Percentiles rank a stretch among this genome's conserved stretches.
Evolutionary conservation across 35 echinoderm and acorn worm genomes (phyloP).

Genomic region (Patiria miniata): DNA sequence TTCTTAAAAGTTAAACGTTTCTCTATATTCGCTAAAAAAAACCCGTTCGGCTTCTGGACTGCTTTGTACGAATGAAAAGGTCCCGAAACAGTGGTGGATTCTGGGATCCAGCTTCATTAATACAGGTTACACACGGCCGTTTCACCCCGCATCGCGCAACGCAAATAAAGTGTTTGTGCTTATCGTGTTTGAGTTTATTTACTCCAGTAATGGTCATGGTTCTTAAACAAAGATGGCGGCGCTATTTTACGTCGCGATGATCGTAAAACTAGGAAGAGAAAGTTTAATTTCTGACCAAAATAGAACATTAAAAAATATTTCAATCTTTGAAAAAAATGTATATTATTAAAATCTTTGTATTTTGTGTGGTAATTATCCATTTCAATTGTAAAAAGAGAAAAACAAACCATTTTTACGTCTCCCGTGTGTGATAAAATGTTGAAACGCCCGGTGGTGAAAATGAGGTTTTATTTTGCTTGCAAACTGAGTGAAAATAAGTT

Average conservation of each 20-base stretch:
- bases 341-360: not conserved
- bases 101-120: too few species aligned
- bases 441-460: not conserved
- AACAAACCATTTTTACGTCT: not conserved
- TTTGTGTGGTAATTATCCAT: too few species aligned
- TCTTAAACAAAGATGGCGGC: not conserved
- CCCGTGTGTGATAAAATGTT: not conserved
- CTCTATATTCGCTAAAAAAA: too few species aligned
- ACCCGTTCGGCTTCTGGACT: too few species aligned
- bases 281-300: not conserved
- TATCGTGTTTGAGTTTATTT: not conserved
- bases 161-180: not conserved
- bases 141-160: not conserved
- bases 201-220: not conserved
- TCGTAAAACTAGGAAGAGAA: not conserved
- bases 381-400: not conserved
- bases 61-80: too few species aligned
- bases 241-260: not conserved
- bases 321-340: not conserved
- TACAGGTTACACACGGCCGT: too few species aligned
- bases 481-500: not conserved
- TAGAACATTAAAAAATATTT: not conserved
- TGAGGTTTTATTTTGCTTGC: not conserved
- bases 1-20: too few species aligned
- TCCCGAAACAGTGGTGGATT: too few species aligned